Evolutionary conservation across 2,797 vertebrate species (phyloP), one percentile per base, ranked within the genome.

Genomic region (Aldrovandia affinis): DNA sequence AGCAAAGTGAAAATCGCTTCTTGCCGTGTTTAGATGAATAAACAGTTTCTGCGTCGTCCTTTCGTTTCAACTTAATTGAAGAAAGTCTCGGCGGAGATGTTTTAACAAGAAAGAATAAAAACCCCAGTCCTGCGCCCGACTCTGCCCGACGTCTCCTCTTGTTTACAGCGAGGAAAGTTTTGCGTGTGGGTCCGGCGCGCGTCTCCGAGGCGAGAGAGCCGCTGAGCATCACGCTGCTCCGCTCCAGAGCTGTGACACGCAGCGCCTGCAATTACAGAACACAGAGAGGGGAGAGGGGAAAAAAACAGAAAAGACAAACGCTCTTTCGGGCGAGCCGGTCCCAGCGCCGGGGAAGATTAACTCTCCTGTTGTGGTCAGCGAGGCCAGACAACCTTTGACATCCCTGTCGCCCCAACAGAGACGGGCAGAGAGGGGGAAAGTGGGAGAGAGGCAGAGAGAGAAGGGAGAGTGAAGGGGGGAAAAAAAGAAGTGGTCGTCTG

Each of bases 361-460:
- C 95, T 96, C 92, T 93, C 94, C 95, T 95, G 96, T 96, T 91
- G 91, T 95, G 96, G 97, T 97, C 97, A 96, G 93, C 90, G 93
- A 92, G 96, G 96, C 95, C 96, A 96, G 95, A 92, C 94, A 96
- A 98, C 97, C 97, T 98, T 96, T 98, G 97, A 97, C 97, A 96
- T 95, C 93, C 92, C 88, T 70, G 86, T 81, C 89, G 82, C 89
- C 88, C 89, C 86, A 79, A 63, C 81, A 85, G 85, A 68, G 84
- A 50, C 44, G 57, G 80, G 28, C 75, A 83, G 85, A 86, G 85
- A 77, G 85, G 84, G 39, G n/a, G 61, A 8, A 10, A 88, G 86
- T 86, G 87, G 78, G 39, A 84, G 83, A 88, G 86, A 84, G 84
- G 42, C 82, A 83, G 68, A 82, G 89, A 86, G 83, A 65, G 28